Evolutionary conservation across 1,140 invertebrate genomes (phyloP), one percentile per base, ranked within the genome.

Genomic region (Coenobita brevimanus): DNA sequence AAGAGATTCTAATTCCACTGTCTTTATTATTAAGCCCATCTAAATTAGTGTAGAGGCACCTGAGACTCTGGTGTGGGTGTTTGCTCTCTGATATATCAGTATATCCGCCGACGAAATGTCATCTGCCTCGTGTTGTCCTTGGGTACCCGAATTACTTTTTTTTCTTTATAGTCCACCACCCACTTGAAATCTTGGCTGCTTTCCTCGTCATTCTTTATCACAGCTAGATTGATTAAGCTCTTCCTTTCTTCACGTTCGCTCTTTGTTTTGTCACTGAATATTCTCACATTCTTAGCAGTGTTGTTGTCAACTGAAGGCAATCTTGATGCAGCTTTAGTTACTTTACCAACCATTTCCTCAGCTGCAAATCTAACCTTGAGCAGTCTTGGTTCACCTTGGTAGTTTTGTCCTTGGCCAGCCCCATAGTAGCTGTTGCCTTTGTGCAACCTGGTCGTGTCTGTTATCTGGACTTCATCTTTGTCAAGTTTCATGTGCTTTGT

Each of bases 401-500:
- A n/a, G n/a, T n/a, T n/a, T n/a, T n/a, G n/a, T n/a, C n/a, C n/a
- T n/a, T n/a, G n/a, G n/a, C n/a, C n/a, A n/a, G n/a, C n/a, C n/a
- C n/a, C 62, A 24, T 6, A 24, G 62, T n/a, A n/a, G 33, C 33
- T 24, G 62, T 64, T 64, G 4, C 62, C n/a, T 3, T 30, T 30
- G 62, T 64, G 62, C n/a, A 64, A 30, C 62, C 62, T 64, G n/a
- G 21, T 64, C 33, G 62, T 64, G 33, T 64, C 62, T 24, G 62
- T 64, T n/a, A 64, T 64, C 62, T 30, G n/a, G 62, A 24, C n/a
- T 30, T 64, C n/a, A 24, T n/a, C n/a, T 64, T 6, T 30, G 33
- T 64, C 62, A n/a, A 64, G n/a, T 30, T 64, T 64, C 62, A 64
- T 64, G 62, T 64, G 62, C 62, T 30, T 64, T n/a, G 62, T 24